These are phyloP conservation scores for Otolemur crassicaudatus DNA, from an alignment of 2,797 vertebrate species.

Conservation along the genomic window DNA sequence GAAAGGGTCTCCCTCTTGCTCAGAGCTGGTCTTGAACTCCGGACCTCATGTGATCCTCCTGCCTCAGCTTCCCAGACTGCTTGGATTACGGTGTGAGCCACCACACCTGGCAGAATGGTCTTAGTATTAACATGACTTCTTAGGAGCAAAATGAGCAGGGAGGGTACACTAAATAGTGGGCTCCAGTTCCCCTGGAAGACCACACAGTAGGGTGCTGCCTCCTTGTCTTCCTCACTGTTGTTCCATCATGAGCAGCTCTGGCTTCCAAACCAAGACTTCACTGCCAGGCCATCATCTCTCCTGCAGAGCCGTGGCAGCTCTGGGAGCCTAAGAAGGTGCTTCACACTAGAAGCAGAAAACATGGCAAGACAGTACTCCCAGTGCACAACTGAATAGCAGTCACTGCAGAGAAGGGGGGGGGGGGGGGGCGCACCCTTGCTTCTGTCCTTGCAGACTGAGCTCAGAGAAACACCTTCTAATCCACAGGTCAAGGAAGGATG, in stretches of 20 bases:
- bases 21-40: background rate
- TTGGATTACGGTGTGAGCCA: background rate
- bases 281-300: background rate
- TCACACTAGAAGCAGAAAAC: background rate
- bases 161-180: fast-evolving
- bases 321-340: background rate
- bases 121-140: background rate
- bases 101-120: too few relatives aligned
- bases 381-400: background rate
- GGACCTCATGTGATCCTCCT: background rate
- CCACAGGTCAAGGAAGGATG: background rate
- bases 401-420: background rate
- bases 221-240: background rate
- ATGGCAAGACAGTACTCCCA: fast-evolving
- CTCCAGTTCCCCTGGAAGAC: background rate
- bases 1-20: background rate
- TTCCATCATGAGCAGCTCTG: background rate
- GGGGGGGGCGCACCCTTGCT: too few relatives aligned
- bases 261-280: background rate
- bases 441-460: background rate
- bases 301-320: background rate
- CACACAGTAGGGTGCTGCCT: too few relatives aligned
- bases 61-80: background rate
- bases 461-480: background rate
- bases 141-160: too few relatives aligned